phyloP scores from a whole-genome alignment of 2,888 invertebrate genomes.

The Melikaiella ostensackeni region DNA sequence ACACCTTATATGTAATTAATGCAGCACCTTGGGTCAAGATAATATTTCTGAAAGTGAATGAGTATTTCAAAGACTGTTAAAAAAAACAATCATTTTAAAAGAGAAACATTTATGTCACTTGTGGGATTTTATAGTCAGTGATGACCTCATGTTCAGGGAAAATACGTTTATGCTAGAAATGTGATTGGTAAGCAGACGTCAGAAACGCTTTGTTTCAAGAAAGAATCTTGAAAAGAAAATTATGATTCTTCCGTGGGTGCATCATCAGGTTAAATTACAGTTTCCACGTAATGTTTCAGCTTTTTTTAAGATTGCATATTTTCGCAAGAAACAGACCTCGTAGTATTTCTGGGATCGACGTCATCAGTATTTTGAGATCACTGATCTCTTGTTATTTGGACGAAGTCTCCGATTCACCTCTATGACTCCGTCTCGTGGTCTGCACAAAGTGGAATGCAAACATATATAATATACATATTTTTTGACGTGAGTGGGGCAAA shows the following conservation, averaged over 20 bases:
- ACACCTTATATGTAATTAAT: neutral
- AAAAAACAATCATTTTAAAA: neutral
- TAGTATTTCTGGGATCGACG: constrained; percentile 23
- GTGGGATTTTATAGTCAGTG: neutral
- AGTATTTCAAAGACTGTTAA: neutral
- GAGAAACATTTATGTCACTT: neutral
- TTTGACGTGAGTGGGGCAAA: constrained; percentile 17
- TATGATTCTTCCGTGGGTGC: neutral
- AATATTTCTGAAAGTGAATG: neutral
- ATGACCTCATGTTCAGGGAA: neutral
- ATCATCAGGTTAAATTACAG: constrained; percentile 9
- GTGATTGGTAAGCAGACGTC: neutral
- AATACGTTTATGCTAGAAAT: neutral
- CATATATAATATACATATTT: constrained; percentile 33
- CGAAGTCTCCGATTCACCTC: constrained; percentile 11
- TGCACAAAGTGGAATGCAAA: constrained; percentile 20
- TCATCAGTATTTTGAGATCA: constrained; percentile 32
- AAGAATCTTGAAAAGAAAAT: neutral
- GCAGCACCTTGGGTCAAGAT: neutral
- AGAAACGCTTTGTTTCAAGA: neutral
- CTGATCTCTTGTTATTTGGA: constrained; percentile 35
- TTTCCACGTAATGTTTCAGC: constrained; percentile 22
- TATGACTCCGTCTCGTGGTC: constrained; percentile 17
- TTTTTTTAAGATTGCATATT: constrained; percentile 22
- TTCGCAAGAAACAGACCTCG: constrained; percentile 21